A percentile compares a stretch with the other conserved stretches of the same genome.
phyloP scores from a whole-genome alignment of 2,888 invertebrate species.

The Cerastis leucographa region DNA sequence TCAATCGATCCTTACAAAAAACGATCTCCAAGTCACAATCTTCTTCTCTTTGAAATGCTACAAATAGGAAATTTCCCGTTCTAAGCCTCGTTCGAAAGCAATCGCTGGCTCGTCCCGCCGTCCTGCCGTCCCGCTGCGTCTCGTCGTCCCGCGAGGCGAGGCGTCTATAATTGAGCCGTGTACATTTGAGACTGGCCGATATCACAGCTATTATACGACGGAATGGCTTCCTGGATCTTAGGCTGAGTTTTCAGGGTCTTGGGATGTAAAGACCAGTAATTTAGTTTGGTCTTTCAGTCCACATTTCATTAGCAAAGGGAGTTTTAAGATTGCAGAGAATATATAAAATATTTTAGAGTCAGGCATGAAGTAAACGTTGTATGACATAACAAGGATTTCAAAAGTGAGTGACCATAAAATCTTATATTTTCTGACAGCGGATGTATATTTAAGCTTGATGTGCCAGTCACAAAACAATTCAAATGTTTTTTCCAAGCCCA shows the following conservation, averaged over 20 bases:
- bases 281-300: neutral
- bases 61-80: conserved; percentile 54
- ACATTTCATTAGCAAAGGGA: neutral
- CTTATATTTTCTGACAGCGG: neutral
- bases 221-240: conserved; percentile 30
- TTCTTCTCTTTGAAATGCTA: conserved; percentile 42
- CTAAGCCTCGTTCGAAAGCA: conserved; percentile 59
- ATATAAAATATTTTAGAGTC: neutral
- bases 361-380: neutral
- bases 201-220: conserved; percentile 52
- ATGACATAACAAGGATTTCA: neutral
- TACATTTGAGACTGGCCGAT: conserved; percentile 49
- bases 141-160: conserved; percentile 53
- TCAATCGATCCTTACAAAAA: conserved; percentile 11
- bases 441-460: conserved; percentile 7
- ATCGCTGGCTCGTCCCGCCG: conserved; percentile 54
- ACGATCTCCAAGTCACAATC: neutral
- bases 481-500: neutral
- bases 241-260: conserved; percentile 22
- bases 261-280: conserved; percentile 26
- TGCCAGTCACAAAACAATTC: conserved; percentile 9
- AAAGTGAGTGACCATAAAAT: conserved; percentile 22
- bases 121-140: conserved; percentile 10
- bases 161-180: conserved; percentile 60
- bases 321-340: neutral